Evolutionary conservation across 2,888 invertebrate species (phyloP).

Genomic region (Carterocephalus palaemon): DNA sequence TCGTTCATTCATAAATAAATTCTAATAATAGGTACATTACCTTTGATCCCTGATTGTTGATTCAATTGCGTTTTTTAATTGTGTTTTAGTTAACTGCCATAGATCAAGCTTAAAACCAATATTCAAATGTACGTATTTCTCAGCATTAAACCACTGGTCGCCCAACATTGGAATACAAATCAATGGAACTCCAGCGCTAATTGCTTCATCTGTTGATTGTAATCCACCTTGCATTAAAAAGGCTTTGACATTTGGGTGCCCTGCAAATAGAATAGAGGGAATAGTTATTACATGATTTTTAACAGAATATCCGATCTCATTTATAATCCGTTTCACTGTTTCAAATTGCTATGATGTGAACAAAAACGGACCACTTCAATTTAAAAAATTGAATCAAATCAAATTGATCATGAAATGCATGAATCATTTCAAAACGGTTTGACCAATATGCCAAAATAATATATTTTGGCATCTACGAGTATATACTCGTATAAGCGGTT

Average conservation of each 20-base stretch:
- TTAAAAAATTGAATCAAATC: no score
- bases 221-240: conserved; percentile 62
- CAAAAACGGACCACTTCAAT: no score
- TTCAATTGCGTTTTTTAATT: conserved; percentile 39
- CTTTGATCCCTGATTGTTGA: conserved; percentile 36
- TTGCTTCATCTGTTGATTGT: conserved; percentile 61
- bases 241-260: conserved; percentile 58
- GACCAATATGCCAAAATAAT: no score
- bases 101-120: conserved; percentile 47
- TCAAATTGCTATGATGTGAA: no score
- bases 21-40: conserved; percentile 28
- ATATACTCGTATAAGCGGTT: no score
- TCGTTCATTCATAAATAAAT: no score
- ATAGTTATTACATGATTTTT: no score
- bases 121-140: conserved; percentile 40
- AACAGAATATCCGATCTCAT: no score
- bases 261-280: conserved; percentile 34
- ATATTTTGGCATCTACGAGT: no score
- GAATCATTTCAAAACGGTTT: no score
- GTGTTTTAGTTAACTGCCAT: conserved; percentile 39
- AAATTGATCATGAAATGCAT: no score
- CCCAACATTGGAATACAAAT: conserved; percentile 55
- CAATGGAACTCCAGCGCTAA: conserved; percentile 52
- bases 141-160: conserved; percentile 56
- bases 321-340: no score